phyloP scores from a whole-genome alignment of 2,113 vertebrate genomes.

The Chelonoidis abingdonii region DNA sequence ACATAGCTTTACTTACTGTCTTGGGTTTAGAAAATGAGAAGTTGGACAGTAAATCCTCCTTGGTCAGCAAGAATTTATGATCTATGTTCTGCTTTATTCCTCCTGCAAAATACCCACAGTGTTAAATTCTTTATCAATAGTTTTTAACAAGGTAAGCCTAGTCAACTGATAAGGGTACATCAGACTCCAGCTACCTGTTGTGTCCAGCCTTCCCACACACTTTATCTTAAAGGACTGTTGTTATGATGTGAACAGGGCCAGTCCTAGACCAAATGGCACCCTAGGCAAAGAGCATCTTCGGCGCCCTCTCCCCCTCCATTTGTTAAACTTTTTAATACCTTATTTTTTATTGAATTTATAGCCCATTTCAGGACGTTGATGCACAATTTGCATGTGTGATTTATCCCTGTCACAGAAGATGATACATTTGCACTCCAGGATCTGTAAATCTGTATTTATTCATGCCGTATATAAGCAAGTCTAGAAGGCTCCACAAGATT shows the following conservation, averaged over 20 bases:
- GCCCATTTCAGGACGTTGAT: too few species aligned
- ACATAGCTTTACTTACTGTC: constrained; percentile 57
- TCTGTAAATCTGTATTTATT: too few species aligned
- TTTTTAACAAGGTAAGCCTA: not conserved
- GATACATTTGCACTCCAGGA: too few species aligned
- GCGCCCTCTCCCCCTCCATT: too few species aligned
- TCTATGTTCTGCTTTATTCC: constrained; percentile 71
- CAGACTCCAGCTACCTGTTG: not conserved
- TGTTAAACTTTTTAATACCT: too few species aligned
- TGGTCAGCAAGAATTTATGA: constrained; percentile 63
- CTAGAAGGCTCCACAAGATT: too few species aligned
- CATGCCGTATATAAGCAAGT: too few species aligned
- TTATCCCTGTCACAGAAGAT: too few species aligned
- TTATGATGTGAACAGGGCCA: not conserved
- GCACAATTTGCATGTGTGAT: too few species aligned
- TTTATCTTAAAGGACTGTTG: not conserved
- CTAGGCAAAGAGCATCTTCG: too few species aligned
- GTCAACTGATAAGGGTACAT: not conserved
- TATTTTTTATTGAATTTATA: too few species aligned
- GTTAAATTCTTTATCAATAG: not conserved
- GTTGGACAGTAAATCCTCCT: constrained; percentile 73
- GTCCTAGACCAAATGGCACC: too few species aligned
- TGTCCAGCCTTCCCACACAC: not conserved
- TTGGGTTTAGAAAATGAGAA: constrained; percentile 57
- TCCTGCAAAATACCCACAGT: constrained; percentile 62